Conservation (phyloP, 1,140 invertebrate species). For the Zaprionus ghesquierei region DNA sequence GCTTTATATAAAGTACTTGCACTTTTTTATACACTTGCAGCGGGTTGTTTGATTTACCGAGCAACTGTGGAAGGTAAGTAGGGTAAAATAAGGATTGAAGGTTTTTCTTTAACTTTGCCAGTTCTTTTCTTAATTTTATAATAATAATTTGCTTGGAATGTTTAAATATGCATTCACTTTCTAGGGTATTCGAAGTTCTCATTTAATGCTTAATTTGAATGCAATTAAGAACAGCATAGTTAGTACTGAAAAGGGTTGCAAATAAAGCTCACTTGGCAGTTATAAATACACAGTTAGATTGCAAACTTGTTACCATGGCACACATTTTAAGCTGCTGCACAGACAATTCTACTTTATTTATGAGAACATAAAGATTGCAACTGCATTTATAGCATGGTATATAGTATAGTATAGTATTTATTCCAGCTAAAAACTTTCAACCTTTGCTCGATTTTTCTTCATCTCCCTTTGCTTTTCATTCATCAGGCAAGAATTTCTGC, state of each 20-base stretch:
- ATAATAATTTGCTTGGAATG: no score
- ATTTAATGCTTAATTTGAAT: neutral
- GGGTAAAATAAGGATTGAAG: no score
- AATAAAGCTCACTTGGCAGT: neutral
- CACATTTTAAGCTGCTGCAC: neutral
- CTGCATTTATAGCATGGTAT: neutral
- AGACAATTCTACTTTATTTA: conserved; percentile 5
- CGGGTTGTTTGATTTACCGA: neutral
- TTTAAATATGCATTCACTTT: no score
- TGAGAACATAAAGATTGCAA: conserved; percentile 4
- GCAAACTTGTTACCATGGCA: neutral
- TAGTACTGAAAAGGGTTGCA: conserved; percentile 5
- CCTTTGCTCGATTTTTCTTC: neutral
- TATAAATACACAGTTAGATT: no score
- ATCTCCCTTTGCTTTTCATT: neutral
- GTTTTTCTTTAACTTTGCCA: no score
- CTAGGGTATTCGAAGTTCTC: neutral
- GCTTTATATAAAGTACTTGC: neutral
- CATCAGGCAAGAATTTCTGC: conserved; percentile 1
- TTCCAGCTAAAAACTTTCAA: conserved; percentile 1
- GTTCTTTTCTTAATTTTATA: neutral
- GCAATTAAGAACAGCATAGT: conserved; percentile 53
- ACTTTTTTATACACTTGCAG: neutral
- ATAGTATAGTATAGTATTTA: neutral
- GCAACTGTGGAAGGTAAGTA: no score